Base-by-base conservation (phyloP, 2,888 invertebrate species). In the Aphrophora alni region DNA sequence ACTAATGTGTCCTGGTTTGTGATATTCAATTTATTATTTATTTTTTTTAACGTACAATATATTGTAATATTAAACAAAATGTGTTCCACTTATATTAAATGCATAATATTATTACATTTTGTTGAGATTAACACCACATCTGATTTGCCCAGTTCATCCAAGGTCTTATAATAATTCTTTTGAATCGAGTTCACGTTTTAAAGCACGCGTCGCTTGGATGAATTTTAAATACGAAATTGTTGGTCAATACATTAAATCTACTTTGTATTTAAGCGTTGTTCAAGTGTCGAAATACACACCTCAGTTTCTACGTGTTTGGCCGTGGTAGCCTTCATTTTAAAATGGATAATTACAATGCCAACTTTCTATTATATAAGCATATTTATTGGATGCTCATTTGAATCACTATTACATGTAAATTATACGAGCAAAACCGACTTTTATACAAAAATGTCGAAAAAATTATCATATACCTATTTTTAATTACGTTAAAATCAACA, bases 111-210 rank as follows among this genome's bases (percentile, higher is more conserved):
- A n/a, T n/a, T n/a, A n/a, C n/a, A n/a, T n/a, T n/a, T n/a, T n/a
- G n/a, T n/a, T n/a, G n/a, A n/a, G n/a, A n/a, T n/a, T n/a, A n/a
- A n/a, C n/a, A n/a, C n/a, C n/a, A n/a, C n/a, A n/a, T n/a, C n/a
- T n/a, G n/a, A n/a, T n/a, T n/a, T n/a, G n/a, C 33, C 14, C 44
- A 14, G 44, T 10, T 17, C 59, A n/a, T 59, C 21, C 59, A 59
- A 59, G 59, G 59, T 59, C 59, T 59, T 2, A 87, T 87, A 28
- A 81, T 44, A n/a, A n/a, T 73, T 38, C 75, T 80, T 51, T 26
- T 14, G 25, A 14, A 27, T 0, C 21, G 26, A 71, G 5, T 24
- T 71, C 25, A 21, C 24, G 44, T 51, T 12, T 75, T 86, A 21
- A 59, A 33, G 21, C n/a, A 3, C 59, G 59, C 5, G 59, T 59